Evolutionary conservation across 2,888 invertebrate species (phyloP).

Genomic region (Caradrina clavipalpis): DNA sequence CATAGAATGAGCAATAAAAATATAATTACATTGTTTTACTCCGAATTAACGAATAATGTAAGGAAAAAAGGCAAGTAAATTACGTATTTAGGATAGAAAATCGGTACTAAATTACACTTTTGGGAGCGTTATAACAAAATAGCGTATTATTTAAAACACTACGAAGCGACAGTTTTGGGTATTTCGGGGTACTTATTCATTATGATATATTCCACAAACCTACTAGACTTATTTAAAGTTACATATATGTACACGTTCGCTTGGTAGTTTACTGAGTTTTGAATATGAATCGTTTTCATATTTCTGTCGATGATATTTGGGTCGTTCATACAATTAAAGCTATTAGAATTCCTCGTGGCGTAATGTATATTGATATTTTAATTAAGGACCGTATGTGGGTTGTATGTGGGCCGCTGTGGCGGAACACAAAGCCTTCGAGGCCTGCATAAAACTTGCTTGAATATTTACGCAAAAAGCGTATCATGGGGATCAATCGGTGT

Average conservation of each 20-base stretch:
- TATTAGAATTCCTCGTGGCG: constrained; percentile 45
- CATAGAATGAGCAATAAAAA: constrained; percentile 88
- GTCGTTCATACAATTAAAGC: constrained; percentile 45
- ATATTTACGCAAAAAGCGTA: constrained; percentile 90
- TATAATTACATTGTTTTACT: constrained; percentile 87
- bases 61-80: constrained; percentile 76
- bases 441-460: constrained; percentile 82
- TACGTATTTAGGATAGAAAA: constrained; percentile 76
- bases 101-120: constrained; percentile 75
- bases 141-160: constrained; percentile 73
- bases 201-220: constrained; percentile 32
- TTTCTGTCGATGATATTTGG: constrained; percentile 33
- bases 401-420: constrained; percentile 63
- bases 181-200: constrained; percentile 52
- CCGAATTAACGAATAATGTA: constrained; percentile 79
- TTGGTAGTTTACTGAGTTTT: constrained; percentile 30
- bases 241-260: neutral
- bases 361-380: constrained; percentile 53
- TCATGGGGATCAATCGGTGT: constrained; percentile 87
- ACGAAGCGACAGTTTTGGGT: constrained; percentile 65
- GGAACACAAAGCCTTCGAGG: constrained; percentile 73
- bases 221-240: constrained; percentile 32
- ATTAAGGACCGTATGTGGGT: constrained; percentile 41
- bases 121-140: constrained; percentile 74
- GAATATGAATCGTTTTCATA: constrained; percentile 37